Conservation (phyloP, 2,113 vertebrate genomes). For the Amazona vittata region DNA sequence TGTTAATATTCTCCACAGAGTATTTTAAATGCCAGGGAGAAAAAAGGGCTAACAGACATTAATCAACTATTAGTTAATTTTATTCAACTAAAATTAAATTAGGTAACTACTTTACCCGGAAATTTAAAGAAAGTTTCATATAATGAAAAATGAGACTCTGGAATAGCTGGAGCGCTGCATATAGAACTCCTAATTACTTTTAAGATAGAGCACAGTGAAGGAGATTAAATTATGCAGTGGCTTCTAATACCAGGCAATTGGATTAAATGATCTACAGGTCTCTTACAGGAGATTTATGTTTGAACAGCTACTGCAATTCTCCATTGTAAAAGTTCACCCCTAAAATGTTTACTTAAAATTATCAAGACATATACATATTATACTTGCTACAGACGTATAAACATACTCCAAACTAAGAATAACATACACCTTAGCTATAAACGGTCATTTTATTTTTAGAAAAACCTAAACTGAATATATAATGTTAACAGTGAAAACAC, state of each 20-base stretch:
- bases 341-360: background rate
- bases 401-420: background rate
- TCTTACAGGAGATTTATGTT: background rate
- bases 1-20: background rate
- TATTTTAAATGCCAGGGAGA: background rate
- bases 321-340: background rate
- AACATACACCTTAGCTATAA: background rate
- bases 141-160: slow-evolving; percentile 27
- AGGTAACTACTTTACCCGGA: background rate
- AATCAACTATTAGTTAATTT: slow-evolving; percentile 34
- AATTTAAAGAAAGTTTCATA: background rate
- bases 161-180: slow-evolving; percentile 11
- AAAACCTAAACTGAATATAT: background rate
- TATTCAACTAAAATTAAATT: slow-evolving; percentile 30
- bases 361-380: background rate
- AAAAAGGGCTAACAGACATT: background rate
- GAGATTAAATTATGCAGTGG: slow-evolving; percentile 29
- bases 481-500: background rate
- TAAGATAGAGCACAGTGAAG: background rate
- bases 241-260: background rate
- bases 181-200: slow-evolving; percentile 36
- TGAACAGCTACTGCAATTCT: background rate
- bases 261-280: background rate
- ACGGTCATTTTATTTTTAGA: background rate
- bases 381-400: background rate